A percentile compares a stretch with the other conserved stretches of the same genome.
Evolutionary conservation across 2,113 vertebrate species (phyloP).

Genomic region (Pelobates fuscus): DNA sequence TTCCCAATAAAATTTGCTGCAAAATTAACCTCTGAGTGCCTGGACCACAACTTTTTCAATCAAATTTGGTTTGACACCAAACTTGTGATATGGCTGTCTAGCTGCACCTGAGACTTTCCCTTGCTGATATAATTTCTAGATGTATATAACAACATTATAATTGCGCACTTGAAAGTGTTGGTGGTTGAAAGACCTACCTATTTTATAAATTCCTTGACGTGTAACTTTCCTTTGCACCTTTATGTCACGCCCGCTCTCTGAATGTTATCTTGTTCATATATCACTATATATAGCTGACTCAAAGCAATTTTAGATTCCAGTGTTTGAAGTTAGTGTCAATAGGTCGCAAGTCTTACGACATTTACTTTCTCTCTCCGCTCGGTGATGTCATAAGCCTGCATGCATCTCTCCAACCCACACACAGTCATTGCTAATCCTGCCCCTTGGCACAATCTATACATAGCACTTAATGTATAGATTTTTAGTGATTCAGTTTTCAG

Average conservation of each 20-base stretch:
- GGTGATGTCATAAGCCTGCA: not conserved
- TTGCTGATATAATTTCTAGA: not conserved
- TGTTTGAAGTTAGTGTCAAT: not conserved
- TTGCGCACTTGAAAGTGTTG: not conserved
- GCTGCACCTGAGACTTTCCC: not conserved
- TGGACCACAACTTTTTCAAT: too few species aligned
- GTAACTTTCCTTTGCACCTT: not conserved
- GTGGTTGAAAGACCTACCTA: not conserved
- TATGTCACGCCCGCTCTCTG: not conserved
- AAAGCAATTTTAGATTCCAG: too few species aligned
- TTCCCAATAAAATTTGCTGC: too few species aligned
- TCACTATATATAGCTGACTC: not conserved
- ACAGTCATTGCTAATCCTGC: not conserved
- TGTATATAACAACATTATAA: not conserved
- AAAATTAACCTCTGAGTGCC: too few species aligned
- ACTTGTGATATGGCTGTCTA: not conserved
- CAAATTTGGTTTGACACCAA: too few species aligned
- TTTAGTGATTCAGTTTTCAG: too few species aligned
- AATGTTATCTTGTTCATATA: not conserved
- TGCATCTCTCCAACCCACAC: not conserved
- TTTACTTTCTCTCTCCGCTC: not conserved
- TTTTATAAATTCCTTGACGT: not conserved
- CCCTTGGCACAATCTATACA: too few species aligned
- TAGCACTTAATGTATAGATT: too few species aligned
- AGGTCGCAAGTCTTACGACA: not conserved